Percentiles rank a stretch among this genome's conserved stretches.
These are phyloP conservation scores for Clarias macrocephalus DNA, from an alignment of 2,113 vertebrate genomes.

Conservation along the genomic window DNA sequence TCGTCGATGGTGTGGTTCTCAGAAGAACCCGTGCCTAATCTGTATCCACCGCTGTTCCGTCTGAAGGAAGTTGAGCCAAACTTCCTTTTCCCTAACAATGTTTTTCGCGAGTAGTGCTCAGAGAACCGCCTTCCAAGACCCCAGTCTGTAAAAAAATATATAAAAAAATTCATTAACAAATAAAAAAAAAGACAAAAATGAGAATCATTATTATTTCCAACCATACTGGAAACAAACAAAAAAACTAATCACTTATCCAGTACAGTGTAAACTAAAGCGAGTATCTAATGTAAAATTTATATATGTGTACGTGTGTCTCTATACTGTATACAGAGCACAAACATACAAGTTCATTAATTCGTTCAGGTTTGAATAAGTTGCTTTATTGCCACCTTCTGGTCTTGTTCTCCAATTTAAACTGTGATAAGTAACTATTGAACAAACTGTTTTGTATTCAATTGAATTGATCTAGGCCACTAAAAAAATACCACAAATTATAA, in stretches of 20 bases:
- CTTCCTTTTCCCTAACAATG: conserved; percentile 57
- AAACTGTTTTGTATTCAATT: too few relatives aligned
- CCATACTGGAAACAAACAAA: background rate
- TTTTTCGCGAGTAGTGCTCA: conserved; percentile 6
- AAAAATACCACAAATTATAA: too few relatives aligned
- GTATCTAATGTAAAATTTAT: background rate
- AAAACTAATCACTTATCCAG: background rate
- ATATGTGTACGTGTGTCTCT: too few relatives aligned
- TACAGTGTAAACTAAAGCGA: background rate
- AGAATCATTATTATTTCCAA: background rate
- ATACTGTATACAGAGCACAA: too few relatives aligned
- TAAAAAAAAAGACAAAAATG: background rate
- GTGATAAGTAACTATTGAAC: too few relatives aligned
- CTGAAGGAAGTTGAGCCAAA: conserved; percentile 50
- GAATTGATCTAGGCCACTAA: too few relatives aligned
- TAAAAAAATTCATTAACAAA: background rate
- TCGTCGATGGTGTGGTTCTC: background rate
- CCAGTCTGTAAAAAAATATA: conserved; percentile 26
- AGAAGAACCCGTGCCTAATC: conserved; percentile 32
- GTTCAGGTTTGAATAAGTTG: too few relatives aligned
- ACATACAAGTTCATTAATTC: too few relatives aligned
- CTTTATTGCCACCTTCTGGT: too few relatives aligned
- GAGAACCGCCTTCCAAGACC: conserved; percentile 54
- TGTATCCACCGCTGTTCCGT: conserved; percentile 25
- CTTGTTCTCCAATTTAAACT: too few relatives aligned